Percentiles rank a stretch among this genome's conserved stretches.
Evolutionary conservation across 2,797 vertebrate species (phyloP).

Genomic region (Fistularia commersonii): DNA sequence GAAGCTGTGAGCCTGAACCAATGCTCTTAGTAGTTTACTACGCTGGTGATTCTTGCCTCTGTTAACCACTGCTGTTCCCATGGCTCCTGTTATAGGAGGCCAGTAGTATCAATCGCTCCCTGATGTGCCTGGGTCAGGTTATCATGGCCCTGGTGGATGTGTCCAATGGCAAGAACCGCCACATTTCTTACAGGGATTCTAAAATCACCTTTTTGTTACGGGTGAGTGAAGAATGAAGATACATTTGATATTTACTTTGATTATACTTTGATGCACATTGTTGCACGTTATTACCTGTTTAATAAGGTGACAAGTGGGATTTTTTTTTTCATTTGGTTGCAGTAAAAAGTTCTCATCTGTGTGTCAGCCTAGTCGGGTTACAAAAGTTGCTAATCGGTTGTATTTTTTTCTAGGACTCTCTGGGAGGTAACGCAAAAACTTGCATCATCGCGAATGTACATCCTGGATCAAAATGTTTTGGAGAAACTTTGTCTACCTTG

Average conservation of each 20-base stretch:
- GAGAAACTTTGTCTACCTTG: slow-evolving; percentile 92
- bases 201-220: slow-evolving; percentile 93
- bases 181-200: slow-evolving; percentile 93
- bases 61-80: slow-evolving; percentile 8
- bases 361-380: not conserved
- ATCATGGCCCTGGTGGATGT: slow-evolving; percentile 94
- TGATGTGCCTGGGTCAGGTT: slow-evolving; percentile 94
- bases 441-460: slow-evolving; percentile 97
- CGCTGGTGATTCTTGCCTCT: not conserved
- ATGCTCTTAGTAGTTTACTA: not conserved
- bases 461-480: slow-evolving; percentile 92
- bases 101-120: slow-evolving; percentile 92
- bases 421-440: slow-evolving; percentile 96
- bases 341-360: not conserved
- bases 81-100: slow-evolving; percentile 79
- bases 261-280: too few relatives aligned
- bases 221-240: slow-evolving; percentile 61
- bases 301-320: too few relatives aligned
- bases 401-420: slow-evolving; percentile 83
- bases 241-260: too few relatives aligned
- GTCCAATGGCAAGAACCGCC: slow-evolving; percentile 89
- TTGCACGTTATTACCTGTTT: too few relatives aligned
- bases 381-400: not conserved
- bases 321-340: not conserved
- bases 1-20: not conserved